These are phyloP conservation scores for Sebastolobus alascanus DNA, from an alignment of 2,797 vertebrate genomes.

Conservation along the genomic window DNA sequence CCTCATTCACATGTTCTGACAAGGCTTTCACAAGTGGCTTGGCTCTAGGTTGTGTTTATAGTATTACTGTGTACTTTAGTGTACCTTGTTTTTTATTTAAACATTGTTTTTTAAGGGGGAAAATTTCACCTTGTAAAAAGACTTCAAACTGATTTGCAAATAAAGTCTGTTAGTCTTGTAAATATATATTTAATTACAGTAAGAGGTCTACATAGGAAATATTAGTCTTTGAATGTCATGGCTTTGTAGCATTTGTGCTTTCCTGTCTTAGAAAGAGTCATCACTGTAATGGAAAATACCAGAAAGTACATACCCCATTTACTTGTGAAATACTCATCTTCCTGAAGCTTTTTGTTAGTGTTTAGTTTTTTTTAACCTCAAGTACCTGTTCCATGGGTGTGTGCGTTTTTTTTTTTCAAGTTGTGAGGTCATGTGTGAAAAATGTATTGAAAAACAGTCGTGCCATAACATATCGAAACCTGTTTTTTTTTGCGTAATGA, in stretches of 20 bases:
- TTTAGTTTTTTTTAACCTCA: constrained; percentile 72
- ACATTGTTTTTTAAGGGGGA: constrained; percentile 31
- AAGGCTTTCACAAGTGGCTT: constrained; percentile 69
- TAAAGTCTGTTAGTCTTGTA: constrained; percentile 5
- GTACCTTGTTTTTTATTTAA: constrained; percentile 48
- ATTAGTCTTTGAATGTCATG: background rate
- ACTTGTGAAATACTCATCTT: constrained; percentile 67
- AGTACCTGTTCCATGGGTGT: constrained; percentile 92
- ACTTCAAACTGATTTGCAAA: background rate
- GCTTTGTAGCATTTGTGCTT: constrained; percentile 10
- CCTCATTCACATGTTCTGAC: constrained; percentile 77
- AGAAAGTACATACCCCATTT: constrained; percentile 36
- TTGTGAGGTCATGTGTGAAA: constrained; percentile 95
- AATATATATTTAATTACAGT: constrained; percentile 6
- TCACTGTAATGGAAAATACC: constrained; percentile 56
- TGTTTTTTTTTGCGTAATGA: constrained; percentile 94
- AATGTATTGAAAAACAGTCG: constrained; percentile 97
- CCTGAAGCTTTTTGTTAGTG: constrained; percentile 52
- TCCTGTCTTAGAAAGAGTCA: constrained; percentile 1
- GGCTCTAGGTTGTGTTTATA: constrained; percentile 64
- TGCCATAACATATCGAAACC: constrained; percentile 94
- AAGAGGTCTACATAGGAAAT: background rate
- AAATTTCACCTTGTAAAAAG: constrained; percentile 25
- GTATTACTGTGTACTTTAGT: constrained; percentile 52
- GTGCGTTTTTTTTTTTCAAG: constrained; percentile 77